Percentiles rank a stretch among this genome's conserved stretches.
phyloP scores from a whole-genome alignment of 2,113 vertebrate species.

The Balaeniceps rex region DNA sequence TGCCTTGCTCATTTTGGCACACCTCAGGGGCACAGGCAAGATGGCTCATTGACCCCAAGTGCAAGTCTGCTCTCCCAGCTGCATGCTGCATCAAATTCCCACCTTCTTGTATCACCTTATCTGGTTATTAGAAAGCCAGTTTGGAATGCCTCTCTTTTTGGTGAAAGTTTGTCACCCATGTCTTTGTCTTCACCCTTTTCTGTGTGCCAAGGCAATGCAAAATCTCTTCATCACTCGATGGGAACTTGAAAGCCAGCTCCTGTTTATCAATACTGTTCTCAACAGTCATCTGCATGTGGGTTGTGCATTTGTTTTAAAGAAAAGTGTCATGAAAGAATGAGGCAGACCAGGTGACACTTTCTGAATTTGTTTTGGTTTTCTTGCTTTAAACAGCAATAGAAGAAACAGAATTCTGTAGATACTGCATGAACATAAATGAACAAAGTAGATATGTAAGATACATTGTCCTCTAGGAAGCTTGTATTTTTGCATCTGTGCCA shows the following conservation, averaged over 20 bases:
- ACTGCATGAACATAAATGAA: background rate
- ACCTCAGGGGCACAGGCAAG: too few species aligned
- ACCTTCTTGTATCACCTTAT: background rate
- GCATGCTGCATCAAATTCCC: background rate
- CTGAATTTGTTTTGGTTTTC: background rate
- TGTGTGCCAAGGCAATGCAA: background rate
- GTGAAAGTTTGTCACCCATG: background rate
- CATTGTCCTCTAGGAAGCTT: background rate
- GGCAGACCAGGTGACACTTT: background rate
- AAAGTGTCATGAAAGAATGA: background rate
- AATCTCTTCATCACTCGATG: background rate
- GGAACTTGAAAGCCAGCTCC: background rate
- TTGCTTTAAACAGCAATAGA: background rate
- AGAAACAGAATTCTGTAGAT: background rate
- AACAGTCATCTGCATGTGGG: background rate
- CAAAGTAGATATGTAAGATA: background rate
- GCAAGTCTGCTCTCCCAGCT: background rate
- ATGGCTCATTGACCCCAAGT: background rate
- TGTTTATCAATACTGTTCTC: background rate
- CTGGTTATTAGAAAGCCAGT: background rate
- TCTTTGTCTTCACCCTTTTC: background rate
- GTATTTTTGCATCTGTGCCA: background rate
- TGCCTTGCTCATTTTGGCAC: background rate
- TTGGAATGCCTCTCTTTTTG: background rate
- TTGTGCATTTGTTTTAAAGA: background rate